A percentile compares a stretch with the other conserved stretches of the same genome.
phyloP scores from a whole-genome alignment of 1,140 invertebrate genomes.

The Phocides pigmalion region DNA sequence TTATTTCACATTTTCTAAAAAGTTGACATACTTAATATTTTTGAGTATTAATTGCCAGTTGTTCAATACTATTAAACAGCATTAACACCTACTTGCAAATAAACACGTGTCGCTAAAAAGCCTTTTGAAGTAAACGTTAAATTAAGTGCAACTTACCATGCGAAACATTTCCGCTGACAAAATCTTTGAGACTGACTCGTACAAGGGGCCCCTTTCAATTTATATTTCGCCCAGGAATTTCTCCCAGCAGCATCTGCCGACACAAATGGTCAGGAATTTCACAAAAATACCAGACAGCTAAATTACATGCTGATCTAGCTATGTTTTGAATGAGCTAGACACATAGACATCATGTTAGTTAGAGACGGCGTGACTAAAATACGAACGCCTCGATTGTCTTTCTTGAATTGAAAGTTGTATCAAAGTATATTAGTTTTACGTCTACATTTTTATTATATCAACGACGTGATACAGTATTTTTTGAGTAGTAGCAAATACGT shows the following conservation, averaged over 20 bases:
- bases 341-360: background rate
- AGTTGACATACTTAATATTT: too few relatives aligned
- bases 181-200: constrained; percentile 18
- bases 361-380: background rate
- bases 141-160: constrained; percentile 11
- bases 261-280: constrained; percentile 43
- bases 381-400: too few relatives aligned
- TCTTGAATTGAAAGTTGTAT: too few relatives aligned
- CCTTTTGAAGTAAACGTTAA: background rate
- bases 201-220: constrained; percentile 12
- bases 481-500: too few relatives aligned
- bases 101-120: background rate
- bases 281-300: constrained; percentile 34
- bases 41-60: too few relatives aligned
- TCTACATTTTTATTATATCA: too few relatives aligned
- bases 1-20: too few relatives aligned
- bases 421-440: too few relatives aligned
- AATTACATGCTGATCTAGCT: constrained; percentile 28
- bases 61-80: too few relatives aligned
- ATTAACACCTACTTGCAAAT: background rate
- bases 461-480: too few relatives aligned
- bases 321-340: constrained; percentile 26
- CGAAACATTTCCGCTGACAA: constrained; percentile 23
- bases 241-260: constrained; percentile 24
- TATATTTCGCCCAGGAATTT: constrained; percentile 27